Evolutionary conservation across 92 coral and sea anemone species (phyloP).

Genomic region (Ricordea florida): DNA sequence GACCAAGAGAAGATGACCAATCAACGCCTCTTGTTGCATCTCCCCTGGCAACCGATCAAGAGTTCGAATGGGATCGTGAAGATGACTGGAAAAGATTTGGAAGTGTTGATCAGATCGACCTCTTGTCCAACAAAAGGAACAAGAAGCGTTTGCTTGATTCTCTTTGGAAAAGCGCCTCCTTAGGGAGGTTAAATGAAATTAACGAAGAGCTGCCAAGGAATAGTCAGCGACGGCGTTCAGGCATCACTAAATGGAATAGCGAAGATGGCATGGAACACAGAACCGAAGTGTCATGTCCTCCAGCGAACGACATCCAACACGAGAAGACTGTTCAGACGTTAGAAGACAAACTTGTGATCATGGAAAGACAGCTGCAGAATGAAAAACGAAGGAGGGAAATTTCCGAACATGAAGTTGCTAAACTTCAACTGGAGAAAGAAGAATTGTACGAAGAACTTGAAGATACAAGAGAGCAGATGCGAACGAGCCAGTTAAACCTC

Average conservation of each 20-base stretch:
- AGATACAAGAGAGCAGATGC: constrained; percentile 47
- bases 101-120: constrained; percentile 9
- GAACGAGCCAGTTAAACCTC: constrained; percentile 42
- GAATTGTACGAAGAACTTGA: constrained; percentile 47
- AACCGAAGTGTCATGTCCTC: neutral
- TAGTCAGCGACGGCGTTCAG: neutral
- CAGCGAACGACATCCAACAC: neutral
- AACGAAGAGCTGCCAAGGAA: neutral
- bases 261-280: constrained; percentile 27
- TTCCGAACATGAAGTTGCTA: constrained; percentile 59
- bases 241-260: constrained; percentile 29
- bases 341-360: constrained; percentile 36
- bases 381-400: constrained; percentile 52
- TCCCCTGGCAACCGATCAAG: neutral
- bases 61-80: constrained; percentile 27
- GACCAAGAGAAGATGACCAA: neutral
- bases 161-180: constrained; percentile 9
- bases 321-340: constrained; percentile 15
- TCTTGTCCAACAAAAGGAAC: neutral
- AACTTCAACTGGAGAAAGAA: constrained; percentile 53
- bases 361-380: constrained; percentile 40
- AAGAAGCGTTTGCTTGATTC: neutral
- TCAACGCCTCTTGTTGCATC: neutral
- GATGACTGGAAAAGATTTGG: constrained; percentile 36
- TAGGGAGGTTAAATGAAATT: constrained; percentile 4